phyloP scores from a whole-genome alignment of 2,113 vertebrate species.

The Cygnus buccinator region DNA sequence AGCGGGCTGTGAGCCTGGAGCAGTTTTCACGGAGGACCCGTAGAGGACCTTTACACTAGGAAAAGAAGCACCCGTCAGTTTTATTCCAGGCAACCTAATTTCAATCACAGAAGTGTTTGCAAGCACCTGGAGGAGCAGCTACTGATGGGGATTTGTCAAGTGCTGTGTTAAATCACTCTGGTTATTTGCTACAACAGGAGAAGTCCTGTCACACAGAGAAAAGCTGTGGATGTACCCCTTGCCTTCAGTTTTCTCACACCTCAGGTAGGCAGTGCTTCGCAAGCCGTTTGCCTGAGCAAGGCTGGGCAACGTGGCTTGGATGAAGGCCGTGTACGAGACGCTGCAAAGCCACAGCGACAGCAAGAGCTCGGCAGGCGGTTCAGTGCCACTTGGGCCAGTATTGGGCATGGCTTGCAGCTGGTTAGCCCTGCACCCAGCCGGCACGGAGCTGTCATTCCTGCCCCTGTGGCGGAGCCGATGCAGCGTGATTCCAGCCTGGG shows the following conservation, averaged over 20 bases:
- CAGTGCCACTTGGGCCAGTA: neutral
- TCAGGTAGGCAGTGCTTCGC: neutral
- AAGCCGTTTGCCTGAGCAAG: neutral
- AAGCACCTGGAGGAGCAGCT: neutral
- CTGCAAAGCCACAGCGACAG: neutral
- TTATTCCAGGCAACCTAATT: neutral
- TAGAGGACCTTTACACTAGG: neutral
- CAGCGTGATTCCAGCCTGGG: neutral
- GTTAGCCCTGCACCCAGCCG: neutral
- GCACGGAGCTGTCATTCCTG: neutral
- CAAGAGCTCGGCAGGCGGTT: neutral
- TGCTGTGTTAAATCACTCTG: neutral
- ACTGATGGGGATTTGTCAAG: neutral
- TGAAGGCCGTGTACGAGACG: neutral
- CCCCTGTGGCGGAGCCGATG: neutral
- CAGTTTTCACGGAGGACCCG: neutral
- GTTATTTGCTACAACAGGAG: neutral
- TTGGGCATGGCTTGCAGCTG: fast-evolving
- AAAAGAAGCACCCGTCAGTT: neutral
- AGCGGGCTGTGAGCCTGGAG: neutral
- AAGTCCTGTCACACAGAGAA: neutral
- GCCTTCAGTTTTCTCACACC: neutral
- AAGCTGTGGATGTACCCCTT: fast-evolving
- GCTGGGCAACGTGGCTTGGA: neutral
- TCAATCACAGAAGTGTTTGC: neutral